Evolutionary conservation across 2,113 vertebrate genomes (phyloP).

Genomic region (Ammospiza caudacuta): DNA sequence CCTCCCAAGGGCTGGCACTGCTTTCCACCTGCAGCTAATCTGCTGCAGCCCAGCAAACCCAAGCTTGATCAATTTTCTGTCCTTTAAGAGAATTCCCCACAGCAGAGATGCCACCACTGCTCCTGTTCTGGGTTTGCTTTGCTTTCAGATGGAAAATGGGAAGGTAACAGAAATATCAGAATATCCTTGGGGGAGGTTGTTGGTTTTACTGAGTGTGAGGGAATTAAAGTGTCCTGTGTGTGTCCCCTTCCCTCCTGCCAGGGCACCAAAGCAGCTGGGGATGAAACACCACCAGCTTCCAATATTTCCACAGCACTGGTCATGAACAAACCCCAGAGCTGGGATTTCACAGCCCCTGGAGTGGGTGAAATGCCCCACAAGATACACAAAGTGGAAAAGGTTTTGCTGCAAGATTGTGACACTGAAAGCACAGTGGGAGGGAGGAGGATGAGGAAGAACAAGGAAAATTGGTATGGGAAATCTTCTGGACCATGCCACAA

Average conservation of each 20-base stretch:
- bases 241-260: background rate
- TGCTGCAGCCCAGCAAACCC: background rate
- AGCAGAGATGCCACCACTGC: background rate
- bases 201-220: background rate
- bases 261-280: background rate
- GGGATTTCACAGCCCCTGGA: background rate
- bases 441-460: background rate
- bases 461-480: background rate
- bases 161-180: background rate
- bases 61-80: background rate
- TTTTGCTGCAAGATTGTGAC: background rate
- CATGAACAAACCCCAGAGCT: background rate
- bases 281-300: background rate
- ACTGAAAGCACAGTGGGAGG: background rate
- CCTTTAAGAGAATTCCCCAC: background rate
- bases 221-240: background rate
- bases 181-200: background rate
- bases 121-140: background rate
- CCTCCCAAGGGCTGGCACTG: background rate
- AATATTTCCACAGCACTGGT: background rate
- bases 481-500: background rate
- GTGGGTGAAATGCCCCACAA: background rate
- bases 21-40: background rate
- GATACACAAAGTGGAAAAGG: background rate
- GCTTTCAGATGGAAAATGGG: background rate